Evolutionary conservation across 2,888 invertebrate genomes (phyloP).

Genomic region (Crioceris asparagi): DNA sequence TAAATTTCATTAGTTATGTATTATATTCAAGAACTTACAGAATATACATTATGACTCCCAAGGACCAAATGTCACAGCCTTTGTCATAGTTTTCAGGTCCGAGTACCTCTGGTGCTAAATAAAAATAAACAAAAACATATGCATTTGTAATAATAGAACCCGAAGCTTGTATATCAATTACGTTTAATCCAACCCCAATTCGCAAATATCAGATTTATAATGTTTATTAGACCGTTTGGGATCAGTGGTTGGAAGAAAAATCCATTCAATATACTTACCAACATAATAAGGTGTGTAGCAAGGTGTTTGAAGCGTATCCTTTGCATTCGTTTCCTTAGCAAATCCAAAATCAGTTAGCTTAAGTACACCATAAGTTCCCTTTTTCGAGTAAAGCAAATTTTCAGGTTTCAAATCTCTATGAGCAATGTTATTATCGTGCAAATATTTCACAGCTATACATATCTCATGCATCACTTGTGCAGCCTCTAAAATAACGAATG

Average conservation of each 20-base stretch:
- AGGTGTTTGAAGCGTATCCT: slow-evolving; percentile 89
- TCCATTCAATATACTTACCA: slow-evolving; percentile 47
- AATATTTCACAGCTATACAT: slow-evolving; percentile 84
- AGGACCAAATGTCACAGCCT: slow-evolving; percentile 98
- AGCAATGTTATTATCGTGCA: slow-evolving; percentile 91
- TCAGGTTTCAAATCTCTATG: slow-evolving; percentile 97
- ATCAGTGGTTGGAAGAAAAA: background rate
- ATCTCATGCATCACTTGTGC: slow-evolving; percentile 95
- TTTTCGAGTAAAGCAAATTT: slow-evolving; percentile 82
- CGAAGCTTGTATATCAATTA: too few species aligned
- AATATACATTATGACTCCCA: slow-evolving; percentile 99
- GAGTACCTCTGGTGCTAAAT: slow-evolving; percentile 59
- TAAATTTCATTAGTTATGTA: too few species aligned
- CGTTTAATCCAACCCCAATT: too few species aligned
- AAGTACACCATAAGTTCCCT: slow-evolving; percentile 64
- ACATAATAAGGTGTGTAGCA: slow-evolving; percentile 99
- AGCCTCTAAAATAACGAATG: slow-evolving; percentile 57
- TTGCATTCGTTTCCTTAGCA: slow-evolving; percentile 83
- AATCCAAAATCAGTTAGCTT: slow-evolving; percentile 99
- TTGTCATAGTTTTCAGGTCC: slow-evolving; percentile 98
- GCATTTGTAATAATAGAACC: too few species aligned
- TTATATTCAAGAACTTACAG: slow-evolving; percentile 63
- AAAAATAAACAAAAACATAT: slow-evolving; percentile 8
- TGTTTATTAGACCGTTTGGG: slow-evolving; percentile 2
- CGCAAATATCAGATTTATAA: slow-evolving; percentile 1